Evolutionary conservation across 92 coral and sea anemone species (phyloP).

Genomic region (Hydrozoanthus gracilis): DNA sequence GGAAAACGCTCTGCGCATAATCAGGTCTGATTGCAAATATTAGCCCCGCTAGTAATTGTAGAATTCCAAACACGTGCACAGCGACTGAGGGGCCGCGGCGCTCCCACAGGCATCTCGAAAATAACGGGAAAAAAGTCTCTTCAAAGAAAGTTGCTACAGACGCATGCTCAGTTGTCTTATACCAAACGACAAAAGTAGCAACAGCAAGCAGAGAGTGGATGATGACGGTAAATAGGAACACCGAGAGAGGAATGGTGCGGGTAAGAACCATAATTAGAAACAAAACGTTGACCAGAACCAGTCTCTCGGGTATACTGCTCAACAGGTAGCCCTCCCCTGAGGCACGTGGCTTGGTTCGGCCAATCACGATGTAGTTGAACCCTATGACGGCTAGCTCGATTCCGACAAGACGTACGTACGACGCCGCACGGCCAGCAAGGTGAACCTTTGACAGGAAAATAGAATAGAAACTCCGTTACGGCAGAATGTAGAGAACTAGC

Average conservation of each 20-base stretch:
- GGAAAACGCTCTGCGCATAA: slow-evolving; percentile 30
- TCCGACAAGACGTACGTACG: slow-evolving; percentile 36
- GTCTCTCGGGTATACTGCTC: slow-evolving; percentile 45
- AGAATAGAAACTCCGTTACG: background rate
- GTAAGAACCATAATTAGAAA: slow-evolving; percentile 25
- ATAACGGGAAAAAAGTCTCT: slow-evolving; percentile 42
- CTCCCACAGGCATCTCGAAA: slow-evolving; percentile 42
- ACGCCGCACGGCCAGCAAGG: slow-evolving; percentile 32
- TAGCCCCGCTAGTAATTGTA: slow-evolving; percentile 38
- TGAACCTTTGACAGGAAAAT: slow-evolving; percentile 10
- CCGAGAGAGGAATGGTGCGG: slow-evolving; percentile 26
- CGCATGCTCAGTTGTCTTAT: slow-evolving; percentile 47
- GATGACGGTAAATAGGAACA: slow-evolving; percentile 26
- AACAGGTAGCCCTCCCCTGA: slow-evolving; percentile 50
- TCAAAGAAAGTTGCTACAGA: slow-evolving; percentile 28
- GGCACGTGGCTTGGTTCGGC: slow-evolving; percentile 44
- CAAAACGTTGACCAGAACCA: slow-evolving; percentile 24
- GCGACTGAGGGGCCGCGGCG: slow-evolving; percentile 46
- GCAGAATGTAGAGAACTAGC: background rate
- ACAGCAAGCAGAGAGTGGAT: slow-evolving; percentile 44
- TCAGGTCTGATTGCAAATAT: slow-evolving; percentile 45
- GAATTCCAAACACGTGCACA: slow-evolving; percentile 48
- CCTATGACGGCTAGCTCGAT: slow-evolving; percentile 26
- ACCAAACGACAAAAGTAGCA: slow-evolving; percentile 41
- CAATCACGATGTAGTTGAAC: slow-evolving; percentile 34